Base-by-base conservation (phyloP, 2,797 vertebrate species). In the Arrhamphus sclerolepis region DNA sequence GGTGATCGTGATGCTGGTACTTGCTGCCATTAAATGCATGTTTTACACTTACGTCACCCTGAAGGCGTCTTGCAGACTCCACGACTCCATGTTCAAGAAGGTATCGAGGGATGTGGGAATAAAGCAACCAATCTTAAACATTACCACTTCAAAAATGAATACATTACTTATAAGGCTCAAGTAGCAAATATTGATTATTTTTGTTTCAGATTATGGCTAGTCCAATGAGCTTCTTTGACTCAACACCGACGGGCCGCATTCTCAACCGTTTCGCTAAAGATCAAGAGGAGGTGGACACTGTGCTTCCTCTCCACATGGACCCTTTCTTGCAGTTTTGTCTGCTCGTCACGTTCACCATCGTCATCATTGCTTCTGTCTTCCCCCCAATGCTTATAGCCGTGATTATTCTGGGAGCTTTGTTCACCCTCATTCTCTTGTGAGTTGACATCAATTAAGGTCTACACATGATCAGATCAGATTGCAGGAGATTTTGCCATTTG, bases 221-320 rank as follows among this genome's bases (percentile, higher is more conserved):
- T 61, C 93, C 94, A 11, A 92, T 91, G 92, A 92, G 89, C 75
- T 95, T 95, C 85, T 97, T 94, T 49, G 94, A 94, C 80, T 92
- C 83, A 2, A 94, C 92, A 1, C 94, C 95, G 29, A 90, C 89
- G 0, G 94, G 94, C 60, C 92, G 92, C 22, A 85, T 97, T 71
- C 93, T 96, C 74, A 96, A 95, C 82, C 91, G 91, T 42, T 96
- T 95, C 72, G 82, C 94, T 66, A 94, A 94, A 87, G 95, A 94
- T 38, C 93, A 90, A 68, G 93, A 95, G 0, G 92, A 96, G 74
- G 43, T 94, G 55, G 94, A 95, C 57, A 54, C 75, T 2, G 84
- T 82, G 43, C 89, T 95, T 60, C 92, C 93, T 0, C 82, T 93
- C 59, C 80, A 93, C 0, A 80, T 92, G 7, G 94, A 94, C 80